Percentiles rank a stretch among this genome's conserved stretches.
Evolutionary conservation across 2,113 vertebrate species (phyloP).

Genomic region (Uria aalge): DNA sequence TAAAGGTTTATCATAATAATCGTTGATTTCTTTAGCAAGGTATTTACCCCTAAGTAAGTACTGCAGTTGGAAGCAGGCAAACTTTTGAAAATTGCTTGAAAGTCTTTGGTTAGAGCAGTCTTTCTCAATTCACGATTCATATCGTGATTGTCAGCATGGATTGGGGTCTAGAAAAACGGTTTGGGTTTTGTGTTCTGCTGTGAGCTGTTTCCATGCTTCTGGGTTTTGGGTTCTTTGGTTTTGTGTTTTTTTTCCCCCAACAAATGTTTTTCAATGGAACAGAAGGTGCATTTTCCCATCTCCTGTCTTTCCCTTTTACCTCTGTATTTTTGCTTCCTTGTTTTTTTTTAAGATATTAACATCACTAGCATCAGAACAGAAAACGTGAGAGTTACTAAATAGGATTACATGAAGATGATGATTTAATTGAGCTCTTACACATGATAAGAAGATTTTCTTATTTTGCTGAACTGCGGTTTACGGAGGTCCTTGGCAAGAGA

Average conservation of each 20-base stretch:
- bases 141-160: neutral
- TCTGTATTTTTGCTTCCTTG: neutral
- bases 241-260: rapidly evolving
- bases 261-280: neutral
- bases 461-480: conserved; percentile 1
- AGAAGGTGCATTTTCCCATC: neutral
- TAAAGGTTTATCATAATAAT: neutral
- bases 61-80: neutral
- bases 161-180: neutral
- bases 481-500: neutral
- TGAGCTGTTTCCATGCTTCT: neutral
- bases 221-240: neutral
- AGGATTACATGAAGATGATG: conserved; percentile 12
- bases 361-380: neutral
- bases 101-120: neutral
- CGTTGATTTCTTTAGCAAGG: neutral
- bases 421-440: conserved; percentile 23
- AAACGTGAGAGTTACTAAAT: neutral
- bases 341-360: neutral
- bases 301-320: neutral
- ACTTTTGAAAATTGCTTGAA: neutral
- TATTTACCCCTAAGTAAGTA: neutral
- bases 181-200: neutral
- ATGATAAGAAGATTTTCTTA: neutral
- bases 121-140: neutral